These are phyloP conservation scores for Pterophyllum scalare DNA, from an alignment of 2,113 vertebrate genomes.

Conservation along the genomic window DNA sequence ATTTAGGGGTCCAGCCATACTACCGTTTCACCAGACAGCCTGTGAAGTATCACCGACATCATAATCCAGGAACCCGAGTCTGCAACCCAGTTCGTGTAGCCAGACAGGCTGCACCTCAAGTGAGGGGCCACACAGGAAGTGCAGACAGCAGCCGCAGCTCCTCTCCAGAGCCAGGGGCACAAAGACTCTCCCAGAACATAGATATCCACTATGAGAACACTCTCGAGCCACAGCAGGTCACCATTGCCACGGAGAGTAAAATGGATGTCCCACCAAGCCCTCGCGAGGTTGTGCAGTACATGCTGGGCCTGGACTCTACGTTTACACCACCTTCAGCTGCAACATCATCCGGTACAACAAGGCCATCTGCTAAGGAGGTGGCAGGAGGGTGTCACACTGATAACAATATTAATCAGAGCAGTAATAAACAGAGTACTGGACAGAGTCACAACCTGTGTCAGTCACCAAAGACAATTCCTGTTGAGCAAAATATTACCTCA, in stretches of 20 bases:
- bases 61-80: conserved; percentile 49
- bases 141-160: conserved; percentile 68
- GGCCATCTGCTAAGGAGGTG: background rate
- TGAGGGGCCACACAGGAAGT: conserved; percentile 45
- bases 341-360: conserved; percentile 5
- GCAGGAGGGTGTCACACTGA: conserved; percentile 5
- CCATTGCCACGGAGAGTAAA: background rate
- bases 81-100: conserved; percentile 43
- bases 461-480: conserved; percentile 47
- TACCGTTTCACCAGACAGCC: conserved; percentile 86
- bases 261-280: conserved; percentile 21
- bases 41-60: conserved; percentile 81
- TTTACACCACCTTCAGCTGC: background rate
- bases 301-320: conserved; percentile 61
- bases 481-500: conserved; percentile 54
- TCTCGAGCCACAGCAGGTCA: conserved; percentile 67
- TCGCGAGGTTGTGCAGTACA: conserved; percentile 66
- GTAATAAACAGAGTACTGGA: conserved; percentile 27
- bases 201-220: conserved; percentile 75
- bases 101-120: conserved; percentile 19
- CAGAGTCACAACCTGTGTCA: conserved; percentile 33
- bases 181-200: conserved; percentile 52
- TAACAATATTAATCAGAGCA: conserved; percentile 48
- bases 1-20: conserved; percentile 69
- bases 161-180: conserved; percentile 60